Conservation (phyloP, 1,140 invertebrate species). For the Drosophila subobscura region DNA sequence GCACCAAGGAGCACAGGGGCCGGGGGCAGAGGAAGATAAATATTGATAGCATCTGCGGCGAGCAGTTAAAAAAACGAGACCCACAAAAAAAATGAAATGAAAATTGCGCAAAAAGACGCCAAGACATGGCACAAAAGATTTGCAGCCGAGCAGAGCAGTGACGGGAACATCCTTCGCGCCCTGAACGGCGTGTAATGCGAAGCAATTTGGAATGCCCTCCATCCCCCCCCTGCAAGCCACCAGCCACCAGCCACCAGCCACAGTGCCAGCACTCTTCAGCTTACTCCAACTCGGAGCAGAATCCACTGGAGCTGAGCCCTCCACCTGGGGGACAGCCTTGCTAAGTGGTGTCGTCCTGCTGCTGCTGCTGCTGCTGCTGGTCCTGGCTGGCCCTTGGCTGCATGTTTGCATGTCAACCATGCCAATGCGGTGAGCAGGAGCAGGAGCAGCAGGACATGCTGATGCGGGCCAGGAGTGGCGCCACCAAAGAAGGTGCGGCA, state of each 20-base stretch:
- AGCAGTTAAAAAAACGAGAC: constrained; percentile 68
- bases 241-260: neutral
- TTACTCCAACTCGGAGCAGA: no score
- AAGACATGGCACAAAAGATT: constrained; percentile 40
- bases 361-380: neutral
- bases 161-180: constrained; percentile 44
- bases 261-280: neutral
- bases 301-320: neutral
- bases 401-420: constrained; percentile 60
- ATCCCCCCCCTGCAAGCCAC: neutral
- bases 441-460: neutral
- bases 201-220: constrained; percentile 57
- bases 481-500: constrained; percentile 16
- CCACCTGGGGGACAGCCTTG: constrained; percentile 30
- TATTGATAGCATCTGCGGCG: constrained; percentile 76
- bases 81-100: constrained; percentile 51
- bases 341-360: constrained; percentile 55
- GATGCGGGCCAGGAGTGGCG: neutral
- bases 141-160: constrained; percentile 5
- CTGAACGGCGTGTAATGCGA: constrained; percentile 68
- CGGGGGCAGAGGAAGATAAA: constrained; percentile 56
- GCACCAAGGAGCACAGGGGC: constrained; percentile 10
- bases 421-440: constrained; percentile 21
- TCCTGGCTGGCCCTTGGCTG: constrained; percentile 18
- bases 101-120: constrained; percentile 30